Base-by-base conservation (phyloP, 30 jellyfish, hydroid and myxozoan species). In the Pseudorhiza aurosa region DNA sequence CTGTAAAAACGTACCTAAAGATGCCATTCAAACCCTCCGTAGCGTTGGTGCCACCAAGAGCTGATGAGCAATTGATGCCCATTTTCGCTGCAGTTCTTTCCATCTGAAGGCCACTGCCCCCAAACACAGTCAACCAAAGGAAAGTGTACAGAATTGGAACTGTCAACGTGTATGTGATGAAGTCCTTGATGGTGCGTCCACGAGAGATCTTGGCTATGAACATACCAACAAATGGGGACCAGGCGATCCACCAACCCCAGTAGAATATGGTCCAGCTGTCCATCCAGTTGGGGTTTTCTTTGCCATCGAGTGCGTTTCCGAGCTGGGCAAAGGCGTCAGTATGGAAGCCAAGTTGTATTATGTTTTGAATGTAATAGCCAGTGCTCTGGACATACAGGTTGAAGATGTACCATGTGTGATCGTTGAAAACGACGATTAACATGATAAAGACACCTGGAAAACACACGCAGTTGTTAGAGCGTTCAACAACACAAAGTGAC, bases 231-330 rank as follows among this genome's bases (percentile, higher is more conserved):
- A 91, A 91, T 2, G 98, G 98, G 21, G 96, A 91, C 98, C 98
- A 91, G 49, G 96, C 83, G 83, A 91, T 85, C 98, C 98, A 91
- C 98, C 98, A 91, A 8, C 98, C 98, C 98, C 98, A 91, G 62
- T 91, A 91, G 63, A 91, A 91, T 64, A 91, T 83, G 47, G 98
- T 91, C 98, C 98, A 91, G 0, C 71, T 91, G 80, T 60, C 96
- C 84, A 91, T 83, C 98, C 98, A 91, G 15, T 59, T 55, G 28
- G 98, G 91, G 39, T 39, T 49, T 73, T 91, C 96, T 39, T 68
- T 91, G 8, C 96, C 96, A 26, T 91, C 98, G n/a, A 96, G 88
- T 4, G 98, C 88, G 63, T 83, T 91, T 35, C 96, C 98, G 27
- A 83, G 88, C 57, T 91, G 98, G 22, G 98, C 98, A 79, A 91